phyloP scores from a whole-genome alignment of 2,888 invertebrate species.

The Leistus spinibarbis region DNA sequence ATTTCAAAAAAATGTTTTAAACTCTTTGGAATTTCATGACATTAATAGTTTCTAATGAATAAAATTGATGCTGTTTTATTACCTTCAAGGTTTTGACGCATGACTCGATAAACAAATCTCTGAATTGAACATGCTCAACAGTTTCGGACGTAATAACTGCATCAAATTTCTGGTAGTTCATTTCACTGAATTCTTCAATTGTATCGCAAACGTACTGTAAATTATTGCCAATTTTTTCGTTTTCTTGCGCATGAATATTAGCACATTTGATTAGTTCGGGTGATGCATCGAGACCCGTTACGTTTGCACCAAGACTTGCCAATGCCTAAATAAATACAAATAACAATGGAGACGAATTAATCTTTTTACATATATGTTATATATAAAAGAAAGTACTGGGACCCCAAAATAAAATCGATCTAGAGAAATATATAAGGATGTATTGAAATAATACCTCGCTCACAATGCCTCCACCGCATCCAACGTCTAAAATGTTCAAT shows the following conservation, averaged over 20 bases:
- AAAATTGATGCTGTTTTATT: not conserved
- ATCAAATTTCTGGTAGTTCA: conserved; percentile 67
- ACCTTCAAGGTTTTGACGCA: conserved; percentile 63
- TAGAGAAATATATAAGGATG: too few species aligned
- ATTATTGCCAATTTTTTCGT: not conserved
- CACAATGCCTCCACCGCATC: conserved; percentile 73
- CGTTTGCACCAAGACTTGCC: not conserved
- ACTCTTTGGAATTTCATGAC: not conserved
- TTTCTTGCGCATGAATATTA: not conserved
- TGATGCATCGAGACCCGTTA: not conserved
- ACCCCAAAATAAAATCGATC: too few species aligned
- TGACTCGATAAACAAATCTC: conserved; percentile 69
- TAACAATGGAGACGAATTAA: too few species aligned
- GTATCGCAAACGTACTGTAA: conserved; percentile 2
- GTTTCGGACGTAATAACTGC: conserved; percentile 88
- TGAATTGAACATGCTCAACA: conserved; percentile 83
- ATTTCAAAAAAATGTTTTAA: not conserved
- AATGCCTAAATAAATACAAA: not conserved
- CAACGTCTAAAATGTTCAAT: conserved; percentile 80
- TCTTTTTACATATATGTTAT: not conserved
- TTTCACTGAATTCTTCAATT: conserved; percentile 40
- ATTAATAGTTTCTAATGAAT: not conserved
- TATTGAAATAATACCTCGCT: too few species aligned
- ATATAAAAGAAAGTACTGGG: not conserved
- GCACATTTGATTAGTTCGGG: not conserved